Base-by-base conservation (phyloP, 1,140 invertebrate genomes). In the Phymastichus coffea region DNA sequence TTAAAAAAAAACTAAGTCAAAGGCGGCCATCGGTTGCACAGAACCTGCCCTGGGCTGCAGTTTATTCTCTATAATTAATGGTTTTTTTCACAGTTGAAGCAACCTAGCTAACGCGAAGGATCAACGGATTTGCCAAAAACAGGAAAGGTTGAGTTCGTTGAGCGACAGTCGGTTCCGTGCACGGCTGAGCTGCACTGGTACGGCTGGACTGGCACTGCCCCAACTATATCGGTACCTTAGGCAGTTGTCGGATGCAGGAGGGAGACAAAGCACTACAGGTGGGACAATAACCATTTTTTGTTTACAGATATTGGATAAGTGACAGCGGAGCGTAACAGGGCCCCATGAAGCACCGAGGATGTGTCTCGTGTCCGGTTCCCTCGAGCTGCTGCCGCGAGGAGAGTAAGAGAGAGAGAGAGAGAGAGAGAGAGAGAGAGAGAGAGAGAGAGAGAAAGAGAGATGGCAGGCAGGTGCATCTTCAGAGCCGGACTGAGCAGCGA, bases 291-390 rank as follows among this genome's bases (percentile, higher is more conserved):
- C 67, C 70, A 72, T 77, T 77, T 78, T 78, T 78, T 77, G 71
- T 76, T 77, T 75, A 72, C 74, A 76, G 72, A 78, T 77, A 78
- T 77, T 77, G 75, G 75, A 77, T 76, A 77, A 75, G 73, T 77
- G 74, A 77, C 74, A 78, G 75, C 71, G 67, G 38, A 47, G 51
- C 40, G 57, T 66, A 78, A 43, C 71, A 77, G 76, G 74, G 44
- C 48, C 63, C 38, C 62, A 78, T 70, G 63, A 73, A 61, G 38
- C 20, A 35, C 14, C 23, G 61, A 57, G 40, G 53, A n/a, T n/a
- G 59, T 55, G 62, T 61, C 51, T 28, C 25, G 33, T 4, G 40
- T 37, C 33, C 30, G 63, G 56, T 57, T 58, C 53, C 46, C 46
- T 49, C 63, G 35, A 56, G 46, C 56, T 56, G 60, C 66, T 61